phyloP scores from a whole-genome alignment of 2,888 invertebrate species.

The Imbricaverruca yamaguchii region DNA sequence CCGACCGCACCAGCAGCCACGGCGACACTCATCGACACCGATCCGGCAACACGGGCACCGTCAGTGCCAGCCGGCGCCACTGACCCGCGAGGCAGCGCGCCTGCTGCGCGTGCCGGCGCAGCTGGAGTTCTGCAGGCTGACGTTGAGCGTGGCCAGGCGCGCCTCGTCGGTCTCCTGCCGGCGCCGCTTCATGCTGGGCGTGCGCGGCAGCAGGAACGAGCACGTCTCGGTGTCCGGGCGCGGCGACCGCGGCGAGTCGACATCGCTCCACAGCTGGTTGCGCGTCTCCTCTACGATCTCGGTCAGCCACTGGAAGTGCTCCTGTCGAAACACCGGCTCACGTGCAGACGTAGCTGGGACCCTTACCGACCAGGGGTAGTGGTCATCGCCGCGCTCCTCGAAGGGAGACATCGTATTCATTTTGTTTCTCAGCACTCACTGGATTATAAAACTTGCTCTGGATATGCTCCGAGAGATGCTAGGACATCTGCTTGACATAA shows the following conservation, averaged over 20 bases:
- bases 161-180: not conserved
- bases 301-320: constrained; percentile 16
- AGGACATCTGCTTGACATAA: too few relatives aligned
- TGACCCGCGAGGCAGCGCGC: constrained; percentile 1
- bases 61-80: not conserved
- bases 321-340: not conserved
- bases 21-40: too few relatives aligned
- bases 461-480: too few relatives aligned
- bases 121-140: not conserved
- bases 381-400: too few relatives aligned
- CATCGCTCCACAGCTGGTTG: not conserved
- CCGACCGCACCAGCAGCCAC: too few relatives aligned
- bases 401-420: too few relatives aligned
- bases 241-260: not conserved
- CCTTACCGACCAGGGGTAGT: too few relatives aligned
- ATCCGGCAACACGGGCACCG: too few relatives aligned
- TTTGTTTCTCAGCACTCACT: too few relatives aligned
- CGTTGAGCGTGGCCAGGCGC: constrained; percentile 10
- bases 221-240: not conserved
- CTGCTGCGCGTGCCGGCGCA: not conserved
- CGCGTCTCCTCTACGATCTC: constrained; percentile 18
- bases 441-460: too few relatives aligned
- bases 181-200: constrained; percentile 16
- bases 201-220: constrained; percentile 18
- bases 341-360: too few relatives aligned